Base-by-base conservation (phyloP, 2,113 vertebrate species). In the Neolamprologus sp. region DNA sequence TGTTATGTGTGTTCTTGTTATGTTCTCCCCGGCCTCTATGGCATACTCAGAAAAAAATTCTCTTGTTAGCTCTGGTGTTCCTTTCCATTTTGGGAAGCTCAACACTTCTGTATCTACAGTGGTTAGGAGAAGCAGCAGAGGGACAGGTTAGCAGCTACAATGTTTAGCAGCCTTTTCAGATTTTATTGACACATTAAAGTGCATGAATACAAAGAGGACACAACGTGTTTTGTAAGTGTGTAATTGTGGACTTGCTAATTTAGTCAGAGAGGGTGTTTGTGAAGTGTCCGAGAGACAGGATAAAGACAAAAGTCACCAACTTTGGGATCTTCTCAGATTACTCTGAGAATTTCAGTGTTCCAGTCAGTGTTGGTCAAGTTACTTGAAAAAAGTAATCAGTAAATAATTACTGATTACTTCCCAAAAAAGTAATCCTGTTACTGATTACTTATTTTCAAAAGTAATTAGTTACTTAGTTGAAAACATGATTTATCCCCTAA, bases 161-260 rank as follows among this genome's bases (percentile, higher is more conserved):
- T 91, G 82, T 92, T 94, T 92, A 92, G 75, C 49, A 87, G 85
- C 11, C 47, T 78, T 80, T 88, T 89, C 40, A 84, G 82, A 80
- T 82, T 75, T 58, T 80, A 82, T 63, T 71, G 35, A 2, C 45
- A 35, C 55, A 47, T 75, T 75, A 73, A 42, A 88, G 87, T 91
- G 73, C 84, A 91, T 94, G 82, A 92, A 89, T 90, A 86, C 83
- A 21, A 45, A 92, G 7, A 80, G 14, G 9, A 33, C 3, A 26
- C 33, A 57, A 30, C 1, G 14, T 75, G 23, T 47, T 47, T 78
- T n/a, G 16, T 19, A 75, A 75, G 71, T 37, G 7, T 73, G 35
- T 35, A 35, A 82, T 30, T 65, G 78, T 81, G 54, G 16, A 30
- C 80, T 35, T 33, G 47, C 55, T 33, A 63, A 81, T 84, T 53